These are phyloP conservation scores for Rhogogaster chlorosoma DNA, from an alignment of 2,888 invertebrate species.

Conservation along the genomic window DNA sequence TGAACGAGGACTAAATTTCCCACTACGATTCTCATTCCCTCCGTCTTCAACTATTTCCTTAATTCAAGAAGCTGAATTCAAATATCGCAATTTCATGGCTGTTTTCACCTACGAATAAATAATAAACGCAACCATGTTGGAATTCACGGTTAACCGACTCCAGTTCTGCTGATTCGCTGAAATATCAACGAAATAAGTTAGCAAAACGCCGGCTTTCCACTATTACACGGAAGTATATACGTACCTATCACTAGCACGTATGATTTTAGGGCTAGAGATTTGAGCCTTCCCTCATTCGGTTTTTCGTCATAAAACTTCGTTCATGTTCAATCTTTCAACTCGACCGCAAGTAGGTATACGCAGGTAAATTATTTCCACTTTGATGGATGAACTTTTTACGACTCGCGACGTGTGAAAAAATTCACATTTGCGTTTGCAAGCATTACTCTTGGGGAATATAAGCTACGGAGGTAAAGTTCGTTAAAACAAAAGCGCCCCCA, in stretches of 20 bases:
- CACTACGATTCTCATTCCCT: neutral
- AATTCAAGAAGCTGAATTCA: neutral
- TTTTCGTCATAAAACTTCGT: neutral
- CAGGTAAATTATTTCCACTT: neutral
- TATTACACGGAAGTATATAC: neutral
- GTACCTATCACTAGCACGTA: neutral
- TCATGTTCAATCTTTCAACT: neutral
- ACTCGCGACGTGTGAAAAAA: neutral
- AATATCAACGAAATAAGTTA: slow-evolving; percentile 1
- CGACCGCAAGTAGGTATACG: neutral
- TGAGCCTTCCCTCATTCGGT: neutral
- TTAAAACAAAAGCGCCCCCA: neutral
- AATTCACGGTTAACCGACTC: slow-evolving; percentile 18
- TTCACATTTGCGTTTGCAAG: neutral
- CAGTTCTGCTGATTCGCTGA: neutral
- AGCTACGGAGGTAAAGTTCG: neutral
- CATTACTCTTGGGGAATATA: neutral
- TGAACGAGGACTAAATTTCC: neutral
- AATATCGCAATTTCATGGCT: slow-evolving; percentile 17
- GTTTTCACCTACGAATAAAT: slow-evolving; percentile 23
- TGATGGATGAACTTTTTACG: neutral
- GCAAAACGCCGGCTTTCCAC: neutral
- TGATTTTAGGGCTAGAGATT: neutral
- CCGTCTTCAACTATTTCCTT: neutral
- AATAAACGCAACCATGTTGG: neutral